Evolutionary conservation across 37 sponge, comb jelly and placozoan species (phyloP).

Genomic region (Ephydatia muelleri): DNA sequence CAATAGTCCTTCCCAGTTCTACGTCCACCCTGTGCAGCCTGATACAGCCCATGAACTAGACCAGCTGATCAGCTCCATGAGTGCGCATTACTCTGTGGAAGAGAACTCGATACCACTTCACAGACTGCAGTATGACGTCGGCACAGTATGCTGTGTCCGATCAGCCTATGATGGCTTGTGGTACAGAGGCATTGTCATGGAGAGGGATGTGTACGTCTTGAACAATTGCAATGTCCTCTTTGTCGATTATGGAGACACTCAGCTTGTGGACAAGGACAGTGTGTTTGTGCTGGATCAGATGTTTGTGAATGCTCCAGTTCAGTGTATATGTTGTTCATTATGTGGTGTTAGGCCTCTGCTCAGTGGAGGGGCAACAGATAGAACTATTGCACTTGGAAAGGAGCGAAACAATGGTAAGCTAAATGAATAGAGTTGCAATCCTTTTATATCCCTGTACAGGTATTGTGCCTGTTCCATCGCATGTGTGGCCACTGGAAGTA

Average conservation of each 20-base stretch:
- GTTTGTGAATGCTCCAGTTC: background rate
- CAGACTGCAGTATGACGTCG: background rate
- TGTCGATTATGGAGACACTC: conserved; percentile 12
- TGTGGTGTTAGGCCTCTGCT: background rate
- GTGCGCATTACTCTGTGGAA: background rate
- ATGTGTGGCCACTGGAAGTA: background rate
- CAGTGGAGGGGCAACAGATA: background rate
- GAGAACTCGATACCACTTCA: background rate
- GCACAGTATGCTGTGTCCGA: conserved; percentile 2
- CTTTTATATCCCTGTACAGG: no score
- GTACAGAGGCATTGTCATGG: conserved; percentile 11
- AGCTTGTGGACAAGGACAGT: background rate
- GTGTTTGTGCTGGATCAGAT: background rate
- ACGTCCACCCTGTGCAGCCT: conserved; percentile 28
- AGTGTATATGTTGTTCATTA: conserved; percentile 22
- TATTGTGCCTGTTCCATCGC: background rate
- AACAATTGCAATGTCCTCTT: background rate
- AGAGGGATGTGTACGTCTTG: background rate
- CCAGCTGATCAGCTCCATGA: background rate
- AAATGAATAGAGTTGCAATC: no score
- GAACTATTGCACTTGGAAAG: background rate
- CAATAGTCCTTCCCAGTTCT: conserved; percentile 2
- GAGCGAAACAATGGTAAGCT: no score
- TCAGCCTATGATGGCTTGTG: conserved; percentile 11
- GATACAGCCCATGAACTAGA: background rate